Evolutionary conservation across 2,113 vertebrate genomes (phyloP).

Genomic region (Grammomys dolichurus): DNA sequence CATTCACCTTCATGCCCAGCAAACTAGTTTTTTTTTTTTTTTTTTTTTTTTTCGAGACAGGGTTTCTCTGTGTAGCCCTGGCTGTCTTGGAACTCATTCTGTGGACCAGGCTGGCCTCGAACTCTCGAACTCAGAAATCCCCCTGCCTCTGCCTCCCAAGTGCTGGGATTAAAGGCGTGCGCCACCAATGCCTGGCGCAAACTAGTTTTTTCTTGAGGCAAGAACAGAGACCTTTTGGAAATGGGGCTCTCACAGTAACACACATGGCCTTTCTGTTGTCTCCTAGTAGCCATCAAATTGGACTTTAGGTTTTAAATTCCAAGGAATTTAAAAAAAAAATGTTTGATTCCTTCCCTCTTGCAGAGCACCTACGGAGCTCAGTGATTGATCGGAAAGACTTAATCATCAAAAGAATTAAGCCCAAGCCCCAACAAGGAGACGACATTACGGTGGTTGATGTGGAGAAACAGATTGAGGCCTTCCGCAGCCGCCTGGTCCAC

Average conservation of each 20-base stretch:
- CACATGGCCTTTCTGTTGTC: background rate
- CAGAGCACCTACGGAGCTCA: conserved; percentile 86
- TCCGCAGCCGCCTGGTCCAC: conserved; percentile 85
- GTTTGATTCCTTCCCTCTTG: conserved; percentile 55
- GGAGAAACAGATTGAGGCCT: conserved; percentile 85
- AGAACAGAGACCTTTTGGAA: background rate
- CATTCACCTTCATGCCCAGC: no score
- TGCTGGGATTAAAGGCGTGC: background rate
- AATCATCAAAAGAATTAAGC: conserved; percentile 83
- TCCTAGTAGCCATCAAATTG: background rate
- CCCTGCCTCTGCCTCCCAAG: background rate
- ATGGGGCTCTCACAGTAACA: background rate
- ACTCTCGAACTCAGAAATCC: background rate
- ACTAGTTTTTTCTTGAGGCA: background rate
- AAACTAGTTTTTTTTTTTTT: no score
- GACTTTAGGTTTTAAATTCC: background rate
- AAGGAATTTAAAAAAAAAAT: background rate
- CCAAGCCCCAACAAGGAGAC: conserved; percentile 87
- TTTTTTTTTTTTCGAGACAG: no score
- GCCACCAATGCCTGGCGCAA: background rate
- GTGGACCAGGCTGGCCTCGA: background rate
- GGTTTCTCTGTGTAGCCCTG: no score
- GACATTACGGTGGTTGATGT: conserved; percentile 86
- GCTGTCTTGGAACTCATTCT: no score
- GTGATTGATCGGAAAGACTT: conserved; percentile 86